Base-by-base conservation (phyloP, 2,888 invertebrate species). In the Resseliella maxima region DNA sequence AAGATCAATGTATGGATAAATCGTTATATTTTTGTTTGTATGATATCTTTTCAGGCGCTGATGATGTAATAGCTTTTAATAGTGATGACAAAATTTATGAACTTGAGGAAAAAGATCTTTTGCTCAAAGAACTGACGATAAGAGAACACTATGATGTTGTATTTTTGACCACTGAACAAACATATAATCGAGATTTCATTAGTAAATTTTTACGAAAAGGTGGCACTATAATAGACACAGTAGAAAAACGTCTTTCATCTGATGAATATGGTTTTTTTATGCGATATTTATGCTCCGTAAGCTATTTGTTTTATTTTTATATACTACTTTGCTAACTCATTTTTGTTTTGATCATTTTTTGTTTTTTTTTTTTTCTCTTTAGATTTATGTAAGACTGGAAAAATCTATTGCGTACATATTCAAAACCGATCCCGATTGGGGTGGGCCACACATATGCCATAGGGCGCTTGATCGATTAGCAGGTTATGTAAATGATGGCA, bases 181-280 rank as follows among this genome's bases (percentile, higher is more conserved):
- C 54, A 45, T 87, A 87, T 85, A 88, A 88, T 50, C 87, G 86
- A 89, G 89, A 88, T 87, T 90, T 86, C 88, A 87, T 85, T 86
- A 88, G 38, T 88, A 89, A 72, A 88, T 91, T 41, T 87, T 87
- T 41, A 6, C 3, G 50, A 54, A 87, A 85, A 12, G 86, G 88
- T 85, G 90, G 90, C 27, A 87, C 86, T 46, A 86, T 91, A 41
- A 90, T 93, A 64, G 92, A 92, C 45, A 92, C 93, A 1, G 88
- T 92, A 86, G 92, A 93, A 59, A 90, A 92, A 87, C 88, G 90
- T 86, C 89, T 93, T 86, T 89, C 90, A 5, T 93, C 93, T 0
- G 94, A 94, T 89, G 89, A 91, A 0, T 92, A 91, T 88, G 93
- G 93, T 85, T 90, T 92, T 87, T 87, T 93, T 85, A 89, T 91